Conservation (phyloP, 2,797 vertebrate species). For the Brachymystax lenok region DNA sequence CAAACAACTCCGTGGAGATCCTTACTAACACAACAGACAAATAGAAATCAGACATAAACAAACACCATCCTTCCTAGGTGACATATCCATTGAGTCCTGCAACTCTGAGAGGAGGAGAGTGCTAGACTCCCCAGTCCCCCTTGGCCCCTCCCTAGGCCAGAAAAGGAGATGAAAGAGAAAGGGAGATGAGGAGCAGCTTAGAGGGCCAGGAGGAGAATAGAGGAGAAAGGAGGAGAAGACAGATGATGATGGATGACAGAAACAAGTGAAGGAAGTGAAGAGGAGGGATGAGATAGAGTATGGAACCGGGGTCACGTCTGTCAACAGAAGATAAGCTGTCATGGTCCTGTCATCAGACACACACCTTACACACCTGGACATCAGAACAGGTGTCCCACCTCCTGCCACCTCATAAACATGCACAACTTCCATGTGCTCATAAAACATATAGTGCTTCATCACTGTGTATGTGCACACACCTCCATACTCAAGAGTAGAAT, state of each 20-base stretch:
- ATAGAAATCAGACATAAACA: constrained; percentile 41
- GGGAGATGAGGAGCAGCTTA: constrained; percentile 23
- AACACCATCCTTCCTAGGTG: constrained; percentile 18
- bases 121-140: constrained; percentile 21
- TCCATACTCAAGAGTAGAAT: too few relatives aligned
- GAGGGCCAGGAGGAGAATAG: constrained; percentile 18
- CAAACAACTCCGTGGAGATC: constrained; percentile 16
- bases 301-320: not conserved
- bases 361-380: constrained; percentile 20
- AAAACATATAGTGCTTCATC: not conserved
- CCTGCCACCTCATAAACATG: too few relatives aligned
- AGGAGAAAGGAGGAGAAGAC: constrained; percentile 3
- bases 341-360: constrained; percentile 21
- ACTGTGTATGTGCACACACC: not conserved
- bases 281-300: constrained; percentile 12
- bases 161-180: constrained; percentile 42
- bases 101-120: constrained; percentile 27
- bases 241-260: constrained; percentile 31
- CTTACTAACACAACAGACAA: constrained; percentile 19
- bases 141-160: constrained; percentile 2
- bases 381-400: not conserved
- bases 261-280: constrained; percentile 14
- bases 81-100: constrained; percentile 17
- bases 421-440: not conserved
- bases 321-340: constrained; percentile 12